These are phyloP conservation scores for Ascidia mentula DNA, from an alignment of 23 tunicate species.

Conservation along the genomic window DNA sequence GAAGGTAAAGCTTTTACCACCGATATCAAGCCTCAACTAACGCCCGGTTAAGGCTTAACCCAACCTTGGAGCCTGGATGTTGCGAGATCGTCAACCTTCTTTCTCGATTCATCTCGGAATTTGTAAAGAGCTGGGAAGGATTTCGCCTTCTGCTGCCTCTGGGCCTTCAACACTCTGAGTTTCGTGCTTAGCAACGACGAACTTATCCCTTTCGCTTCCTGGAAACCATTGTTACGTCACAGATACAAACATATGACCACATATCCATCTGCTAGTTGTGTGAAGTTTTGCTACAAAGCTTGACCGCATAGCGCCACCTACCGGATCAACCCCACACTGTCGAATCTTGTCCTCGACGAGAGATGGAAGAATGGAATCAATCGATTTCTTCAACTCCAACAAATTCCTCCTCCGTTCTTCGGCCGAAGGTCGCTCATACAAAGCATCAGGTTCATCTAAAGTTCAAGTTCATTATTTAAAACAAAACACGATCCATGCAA, in stretches of 20 bases:
- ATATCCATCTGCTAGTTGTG: no score
- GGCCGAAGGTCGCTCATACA: neutral
- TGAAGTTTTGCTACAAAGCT: neutral
- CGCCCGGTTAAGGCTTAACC: no score
- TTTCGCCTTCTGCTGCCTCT: conserved; percentile 17
- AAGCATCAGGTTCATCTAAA: neutral
- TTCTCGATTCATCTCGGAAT: neutral
- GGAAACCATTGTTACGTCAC: no score
- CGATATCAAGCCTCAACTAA: no score
- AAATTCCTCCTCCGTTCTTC: neutral
- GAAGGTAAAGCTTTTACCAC: no score
- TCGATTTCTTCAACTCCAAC: conserved; percentile 8
- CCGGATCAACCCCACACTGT: conserved; percentile 49
- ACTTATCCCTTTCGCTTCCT: conserved; percentile 6
- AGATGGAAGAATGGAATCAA: conserved; percentile 1
- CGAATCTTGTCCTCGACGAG: conserved; percentile 25
- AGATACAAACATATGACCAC: no score
- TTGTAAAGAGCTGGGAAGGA: conserved; percentile 7
- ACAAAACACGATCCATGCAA: no score
- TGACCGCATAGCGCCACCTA: neutral
- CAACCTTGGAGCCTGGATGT: no score
- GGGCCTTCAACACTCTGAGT: neutral
- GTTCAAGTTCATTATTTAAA: no score
- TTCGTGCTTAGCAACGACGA: neutral
- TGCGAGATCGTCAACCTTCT: neutral